These are phyloP conservation scores for Verasper variegatus DNA, from an alignment of 2,113 vertebrate species.

Conservation along the genomic window DNA sequence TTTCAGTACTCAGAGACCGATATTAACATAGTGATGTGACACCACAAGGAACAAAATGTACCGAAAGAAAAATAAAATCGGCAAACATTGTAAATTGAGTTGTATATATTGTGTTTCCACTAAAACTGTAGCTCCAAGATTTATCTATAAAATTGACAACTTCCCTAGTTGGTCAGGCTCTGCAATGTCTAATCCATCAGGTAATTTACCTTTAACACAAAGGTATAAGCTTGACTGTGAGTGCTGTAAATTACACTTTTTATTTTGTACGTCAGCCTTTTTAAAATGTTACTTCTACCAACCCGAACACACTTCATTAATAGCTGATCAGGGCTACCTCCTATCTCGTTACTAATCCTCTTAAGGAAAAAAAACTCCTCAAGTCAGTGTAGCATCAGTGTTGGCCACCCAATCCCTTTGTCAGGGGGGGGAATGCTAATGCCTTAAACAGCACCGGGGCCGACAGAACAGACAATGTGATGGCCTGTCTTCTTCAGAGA, in stretches of 20 bases:
- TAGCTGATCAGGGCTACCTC: constrained; percentile 67
- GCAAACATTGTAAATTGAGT: background rate
- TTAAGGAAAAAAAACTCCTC: constrained; percentile 67
- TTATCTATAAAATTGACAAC: background rate
- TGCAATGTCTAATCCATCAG: background rate
- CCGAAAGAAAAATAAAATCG: constrained; percentile 14
- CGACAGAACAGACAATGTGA: constrained; percentile 40
- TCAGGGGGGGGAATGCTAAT: constrained; percentile 49
- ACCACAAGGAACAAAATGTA: constrained; percentile 37
- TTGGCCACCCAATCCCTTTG: constrained; percentile 64
- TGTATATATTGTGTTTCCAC: background rate
- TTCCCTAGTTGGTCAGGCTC: background rate
- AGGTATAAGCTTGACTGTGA: constrained; percentile 37
- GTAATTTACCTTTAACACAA: constrained; percentile 54
- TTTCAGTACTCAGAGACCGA: constrained; percentile 59
- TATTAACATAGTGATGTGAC: constrained; percentile 62
- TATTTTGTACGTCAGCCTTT: constrained; percentile 57
- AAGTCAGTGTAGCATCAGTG: constrained; percentile 60
- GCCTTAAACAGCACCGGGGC: constrained; percentile 34
- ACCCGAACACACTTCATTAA: constrained; percentile 75
- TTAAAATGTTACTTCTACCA: constrained; percentile 62
- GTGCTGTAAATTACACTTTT: constrained; percentile 52
- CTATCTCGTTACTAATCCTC: constrained; percentile 79
- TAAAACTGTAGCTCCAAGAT: background rate
- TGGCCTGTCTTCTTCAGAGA: constrained; percentile 3